Percentiles rank a stretch among this genome's conserved stretches.
Conservation (phyloP, 2,113 vertebrate species). For the Corapipo altera region DNA sequence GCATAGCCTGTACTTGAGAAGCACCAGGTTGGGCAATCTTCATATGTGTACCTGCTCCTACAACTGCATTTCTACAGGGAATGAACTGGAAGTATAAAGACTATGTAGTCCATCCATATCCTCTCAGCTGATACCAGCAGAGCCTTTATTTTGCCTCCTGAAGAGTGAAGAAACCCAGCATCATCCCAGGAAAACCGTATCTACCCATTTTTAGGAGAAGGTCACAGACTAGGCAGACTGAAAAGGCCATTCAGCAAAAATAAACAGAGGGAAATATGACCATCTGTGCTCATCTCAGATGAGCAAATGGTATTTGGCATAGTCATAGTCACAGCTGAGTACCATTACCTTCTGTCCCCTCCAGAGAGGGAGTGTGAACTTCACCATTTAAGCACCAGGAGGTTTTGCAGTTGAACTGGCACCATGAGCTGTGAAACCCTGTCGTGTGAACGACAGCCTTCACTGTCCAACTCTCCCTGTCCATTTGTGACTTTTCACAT, state of each 20-base stretch:
- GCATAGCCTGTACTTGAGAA: not conserved
- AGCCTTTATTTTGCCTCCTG: not conserved
- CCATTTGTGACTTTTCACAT: not conserved
- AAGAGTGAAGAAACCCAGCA: not conserved
- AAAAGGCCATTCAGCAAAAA: slow-evolving; percentile 67
- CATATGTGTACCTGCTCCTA: not conserved
- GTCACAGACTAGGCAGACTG: slow-evolving; percentile 57
- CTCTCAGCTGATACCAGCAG: not conserved
- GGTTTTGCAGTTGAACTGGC: slow-evolving; percentile 27
- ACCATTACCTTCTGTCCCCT: slow-evolving; percentile 51
- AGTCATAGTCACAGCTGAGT: slow-evolving; percentile 55
- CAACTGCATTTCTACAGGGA: not conserved
- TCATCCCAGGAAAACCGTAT: not conserved
- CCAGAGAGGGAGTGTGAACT: slow-evolving; percentile 40
- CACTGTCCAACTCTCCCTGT: not conserved
- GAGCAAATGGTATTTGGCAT: slow-evolving; percentile 56
- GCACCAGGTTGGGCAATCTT: not conserved
- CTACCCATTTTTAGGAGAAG: slow-evolving; percentile 40
- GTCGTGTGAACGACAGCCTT: not conserved
- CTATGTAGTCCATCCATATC: accelerated
- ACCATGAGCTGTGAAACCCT: not conserved
- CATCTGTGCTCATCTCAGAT: slow-evolving; percentile 57
- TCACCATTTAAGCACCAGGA: slow-evolving; percentile 62
- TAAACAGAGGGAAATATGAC: slow-evolving; percentile 57
- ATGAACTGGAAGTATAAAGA: not conserved